Evolutionary conservation across 2,113 vertebrate genomes (phyloP).

Genomic region (Misgurnus anguillicaudatus): DNA sequence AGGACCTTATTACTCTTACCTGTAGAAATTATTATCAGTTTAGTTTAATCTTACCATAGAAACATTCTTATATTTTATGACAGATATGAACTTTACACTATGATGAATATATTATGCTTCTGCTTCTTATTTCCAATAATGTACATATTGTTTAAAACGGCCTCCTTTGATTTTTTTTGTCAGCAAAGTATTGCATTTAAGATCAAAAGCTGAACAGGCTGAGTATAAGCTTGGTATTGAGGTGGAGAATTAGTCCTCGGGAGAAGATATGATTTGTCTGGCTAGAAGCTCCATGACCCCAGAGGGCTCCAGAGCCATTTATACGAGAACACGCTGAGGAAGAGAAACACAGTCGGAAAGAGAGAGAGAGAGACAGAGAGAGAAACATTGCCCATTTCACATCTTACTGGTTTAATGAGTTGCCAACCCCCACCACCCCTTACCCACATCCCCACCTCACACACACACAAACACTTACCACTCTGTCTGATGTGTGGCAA

Average conservation of each 20-base stretch:
- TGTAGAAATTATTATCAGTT: not conserved
- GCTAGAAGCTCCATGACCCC: constrained; percentile 53
- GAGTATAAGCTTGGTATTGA: constrained; percentile 11
- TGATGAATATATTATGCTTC: not conserved
- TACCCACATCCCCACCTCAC: constrained; percentile 24
- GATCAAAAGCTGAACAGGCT: not conserved
- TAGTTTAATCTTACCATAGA: not conserved
- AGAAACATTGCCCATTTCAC: constrained; percentile 48
- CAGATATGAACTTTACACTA: not conserved
- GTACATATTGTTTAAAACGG: not conserved
- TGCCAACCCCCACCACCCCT: constrained; percentile 33
- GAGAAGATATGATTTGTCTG: constrained; percentile 51
- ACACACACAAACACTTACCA: constrained; percentile 32
- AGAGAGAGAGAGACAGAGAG: constrained; percentile 32
- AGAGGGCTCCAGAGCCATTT: constrained; percentile 56
- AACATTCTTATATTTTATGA: constrained; percentile 3
- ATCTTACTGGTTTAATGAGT: constrained; percentile 56
- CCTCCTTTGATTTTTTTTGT: not conserved
- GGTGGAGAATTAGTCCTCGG: constrained; percentile 35
- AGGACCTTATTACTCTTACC: not conserved
- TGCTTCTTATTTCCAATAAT: not conserved
- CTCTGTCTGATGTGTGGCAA: constrained; percentile 47
- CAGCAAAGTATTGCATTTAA: not conserved
- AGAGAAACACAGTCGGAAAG: constrained; percentile 29
- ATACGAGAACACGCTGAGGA: constrained; percentile 45